Evolutionary conservation across 2,888 invertebrate species (phyloP).

Genomic region (Lasius fuliginosus): DNA sequence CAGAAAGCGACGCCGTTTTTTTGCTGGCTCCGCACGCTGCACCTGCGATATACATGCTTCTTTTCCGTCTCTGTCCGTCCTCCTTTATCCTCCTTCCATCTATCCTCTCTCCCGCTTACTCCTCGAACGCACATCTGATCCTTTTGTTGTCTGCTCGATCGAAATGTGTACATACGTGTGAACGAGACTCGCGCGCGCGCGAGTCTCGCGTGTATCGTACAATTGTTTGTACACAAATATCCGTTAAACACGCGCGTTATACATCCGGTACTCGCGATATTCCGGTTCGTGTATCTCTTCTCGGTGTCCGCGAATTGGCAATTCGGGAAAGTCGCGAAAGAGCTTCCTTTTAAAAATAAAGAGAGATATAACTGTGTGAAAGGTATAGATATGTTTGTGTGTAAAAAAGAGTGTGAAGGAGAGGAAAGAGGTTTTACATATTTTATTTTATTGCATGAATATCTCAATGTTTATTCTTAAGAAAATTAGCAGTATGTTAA

Average conservation of each 20-base stretch:
- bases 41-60: conserved; percentile 37
- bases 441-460: not conserved
- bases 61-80: conserved; percentile 13
- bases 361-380: not conserved
- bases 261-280: not conserved
- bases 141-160: conserved; percentile 42
- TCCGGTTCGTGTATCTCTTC: not conserved
- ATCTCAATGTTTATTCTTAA: not conserved
- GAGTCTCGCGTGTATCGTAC: not conserved
- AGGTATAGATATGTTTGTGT: not conserved
- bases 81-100: not conserved
- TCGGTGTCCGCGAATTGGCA: not conserved
- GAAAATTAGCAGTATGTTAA: not conserved
- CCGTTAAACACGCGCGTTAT: conserved; percentile 31
- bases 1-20: not conserved
- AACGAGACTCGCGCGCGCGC: not conserved
- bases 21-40: conserved; percentile 31
- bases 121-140: conserved; percentile 36
- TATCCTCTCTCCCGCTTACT: not conserved
- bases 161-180: conserved; percentile 11
- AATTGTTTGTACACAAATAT: conserved; percentile 48
- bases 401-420: not conserved
- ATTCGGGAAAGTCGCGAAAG: not conserved
- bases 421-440: too few species aligned
- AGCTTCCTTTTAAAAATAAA: not conserved